Evolutionary conservation across 2,113 vertebrate genomes (phyloP), one percentile per base, ranked within the genome.

Genomic region (Prietella phreatophila): DNA sequence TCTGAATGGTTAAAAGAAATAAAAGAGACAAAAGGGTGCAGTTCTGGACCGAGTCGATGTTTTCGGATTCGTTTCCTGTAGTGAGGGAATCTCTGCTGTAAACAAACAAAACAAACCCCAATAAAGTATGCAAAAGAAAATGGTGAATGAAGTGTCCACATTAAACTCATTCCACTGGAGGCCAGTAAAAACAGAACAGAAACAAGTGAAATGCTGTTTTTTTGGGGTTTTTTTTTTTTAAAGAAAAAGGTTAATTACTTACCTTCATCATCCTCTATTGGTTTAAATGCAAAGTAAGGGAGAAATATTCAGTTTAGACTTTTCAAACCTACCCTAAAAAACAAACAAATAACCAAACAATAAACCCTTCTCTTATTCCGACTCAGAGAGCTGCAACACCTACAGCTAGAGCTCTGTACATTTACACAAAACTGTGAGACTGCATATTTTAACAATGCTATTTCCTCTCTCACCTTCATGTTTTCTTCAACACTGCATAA

Each of bases 231-330:
- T 11, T 25, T 39, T 65, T 36, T 36, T 36, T 36, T 36, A 5
- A 39, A 27, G 25, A 47, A 81, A 2, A 61, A 14, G 4, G 2
- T 61, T 50, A 42, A 69, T 14, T 63, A 93, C 95, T 95, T 86
- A 97, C 94, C 94, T 92, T 90, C 91, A 87, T 50, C 71, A 89
- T 94, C 94, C 92, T 96, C 94, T 95, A 89, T 78, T 91, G 60
- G 87, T 86, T 93, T 73, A 89, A 91, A 92, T 91, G 90, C 3
- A 75, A 85, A 90, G 79, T 86, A 83, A 92, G 42, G 84, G 73
- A 89, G 82, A 95, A 91, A 86, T 87, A 92, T 42, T 60, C 25
- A 76, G 56, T 89, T 91, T 27, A 90, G 90, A 91, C 90, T n/a
- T 25, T 85, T 79, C 11, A 65, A n/a, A 55, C 22, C 86, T 73